phyloP scores from a whole-genome alignment of 2,888 invertebrate species.

The Noctua comes region DNA sequence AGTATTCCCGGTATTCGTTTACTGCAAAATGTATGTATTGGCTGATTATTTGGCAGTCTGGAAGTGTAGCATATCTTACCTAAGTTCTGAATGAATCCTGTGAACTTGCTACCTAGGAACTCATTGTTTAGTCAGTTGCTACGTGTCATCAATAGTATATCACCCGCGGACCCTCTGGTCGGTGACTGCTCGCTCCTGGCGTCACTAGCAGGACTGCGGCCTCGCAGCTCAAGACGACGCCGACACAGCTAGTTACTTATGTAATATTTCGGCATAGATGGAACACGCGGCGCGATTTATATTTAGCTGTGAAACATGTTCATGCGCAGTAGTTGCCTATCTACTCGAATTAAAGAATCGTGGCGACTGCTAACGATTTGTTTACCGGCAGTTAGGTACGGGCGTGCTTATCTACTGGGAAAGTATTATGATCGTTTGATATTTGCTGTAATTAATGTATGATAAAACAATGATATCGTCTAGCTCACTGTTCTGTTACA shows the following conservation, averaged over 20 bases:
- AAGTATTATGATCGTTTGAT: background rate
- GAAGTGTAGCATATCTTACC: background rate
- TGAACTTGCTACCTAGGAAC: background rate
- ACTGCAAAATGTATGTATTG: background rate
- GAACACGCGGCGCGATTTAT: background rate
- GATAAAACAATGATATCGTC: conserved; percentile 2
- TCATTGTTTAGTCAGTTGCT: background rate
- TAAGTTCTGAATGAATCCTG: background rate
- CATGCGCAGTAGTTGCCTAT: conserved; percentile 1
- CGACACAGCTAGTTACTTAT: no score
- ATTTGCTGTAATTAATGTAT: background rate
- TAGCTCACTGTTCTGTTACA: background rate
- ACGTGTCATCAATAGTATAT: background rate
- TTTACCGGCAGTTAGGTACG: conserved; percentile 6
- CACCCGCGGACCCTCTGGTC: background rate
- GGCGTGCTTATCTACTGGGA: background rate
- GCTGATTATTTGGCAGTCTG: background rate
- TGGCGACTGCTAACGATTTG: conserved; percentile 8
- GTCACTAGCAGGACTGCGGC: background rate
- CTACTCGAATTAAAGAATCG: conserved; percentile 9
- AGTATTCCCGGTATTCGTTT: background rate
- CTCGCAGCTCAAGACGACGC: background rate
- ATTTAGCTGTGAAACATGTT: conserved; percentile 8
- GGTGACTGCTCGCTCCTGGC: background rate
- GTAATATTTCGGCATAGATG: background rate